Conservation (phyloP, 1,140 invertebrate genomes). For the Temnothorax longispinosus region DNA sequence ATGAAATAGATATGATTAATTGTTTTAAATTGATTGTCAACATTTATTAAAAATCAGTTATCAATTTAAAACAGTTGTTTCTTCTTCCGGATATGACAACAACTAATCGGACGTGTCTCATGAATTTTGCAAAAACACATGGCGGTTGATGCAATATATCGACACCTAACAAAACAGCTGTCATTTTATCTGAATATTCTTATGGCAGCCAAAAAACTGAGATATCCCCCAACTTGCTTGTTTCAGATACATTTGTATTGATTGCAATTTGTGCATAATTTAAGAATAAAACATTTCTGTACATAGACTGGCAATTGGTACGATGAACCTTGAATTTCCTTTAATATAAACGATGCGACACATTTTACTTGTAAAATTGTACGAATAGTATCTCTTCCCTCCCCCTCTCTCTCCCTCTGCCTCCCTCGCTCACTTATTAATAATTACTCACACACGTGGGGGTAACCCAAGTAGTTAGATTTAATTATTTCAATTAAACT, state of each 20-base stretch:
- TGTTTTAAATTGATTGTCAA: constrained; percentile 78
- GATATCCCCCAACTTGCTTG: constrained; percentile 87
- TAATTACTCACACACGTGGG: no score
- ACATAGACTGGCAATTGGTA: constrained; percentile 83
- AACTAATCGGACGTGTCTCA: constrained; percentile 85
- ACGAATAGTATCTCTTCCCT: no score
- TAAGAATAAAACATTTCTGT: constrained; percentile 87
- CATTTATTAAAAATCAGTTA: constrained; percentile 68
- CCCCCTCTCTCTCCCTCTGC: no score
- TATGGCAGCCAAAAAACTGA: constrained; percentile 85
- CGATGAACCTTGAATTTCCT: constrained; percentile 65
- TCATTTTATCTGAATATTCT: constrained; percentile 83
- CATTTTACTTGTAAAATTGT: not conserved
- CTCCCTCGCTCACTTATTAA: no score
- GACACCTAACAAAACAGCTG: constrained; percentile 84
- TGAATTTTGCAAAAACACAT: constrained; percentile 82
- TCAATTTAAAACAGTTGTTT: constrained; percentile 81
- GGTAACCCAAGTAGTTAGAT: not conserved
- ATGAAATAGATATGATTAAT: constrained; percentile 83
- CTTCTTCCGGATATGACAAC: constrained; percentile 86
- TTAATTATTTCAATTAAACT: not conserved
- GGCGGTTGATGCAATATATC: constrained; percentile 83
- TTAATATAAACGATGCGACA: not conserved
- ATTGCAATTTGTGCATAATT: constrained; percentile 87
- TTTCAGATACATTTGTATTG: constrained; percentile 87